These are phyloP conservation scores for Ailuropoda melanoleuca DNA, from an alignment of 2,113 vertebrate species.

Conservation along the genomic window DNA sequence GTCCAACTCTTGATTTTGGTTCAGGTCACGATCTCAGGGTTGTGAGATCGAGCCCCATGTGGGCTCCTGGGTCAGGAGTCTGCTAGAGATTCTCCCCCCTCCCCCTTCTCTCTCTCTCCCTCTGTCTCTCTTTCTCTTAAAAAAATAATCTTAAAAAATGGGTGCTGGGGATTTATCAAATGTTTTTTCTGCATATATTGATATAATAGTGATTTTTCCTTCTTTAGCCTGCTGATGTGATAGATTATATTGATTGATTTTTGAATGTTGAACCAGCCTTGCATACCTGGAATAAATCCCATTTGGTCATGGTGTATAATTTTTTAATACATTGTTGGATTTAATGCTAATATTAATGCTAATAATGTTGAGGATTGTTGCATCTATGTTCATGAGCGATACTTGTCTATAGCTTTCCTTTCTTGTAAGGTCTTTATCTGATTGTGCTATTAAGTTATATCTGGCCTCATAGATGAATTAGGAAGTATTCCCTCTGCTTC, in stretches of 20 bases:
- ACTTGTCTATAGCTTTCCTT: neutral
- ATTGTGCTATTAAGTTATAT: neutral
- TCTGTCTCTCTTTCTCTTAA: neutral
- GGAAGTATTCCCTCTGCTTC: neutral
- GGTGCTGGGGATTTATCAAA: neutral
- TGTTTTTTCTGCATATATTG: neutral
- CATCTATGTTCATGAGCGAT: neutral
- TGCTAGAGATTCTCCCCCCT: neutral
- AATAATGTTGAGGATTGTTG: neutral
- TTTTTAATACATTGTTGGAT: neutral
- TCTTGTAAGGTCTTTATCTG: neutral
- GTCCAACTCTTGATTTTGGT: neutral
- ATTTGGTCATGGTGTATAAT: neutral
- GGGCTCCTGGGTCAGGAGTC: neutral
- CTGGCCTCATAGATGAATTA: neutral
- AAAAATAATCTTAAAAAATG: neutral
- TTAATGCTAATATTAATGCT: neutral
- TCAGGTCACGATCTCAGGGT: neutral
- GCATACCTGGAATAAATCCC: neutral
- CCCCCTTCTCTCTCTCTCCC: neutral
- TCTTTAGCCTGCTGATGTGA: neutral
- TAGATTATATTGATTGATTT: neutral
- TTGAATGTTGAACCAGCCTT: neutral
- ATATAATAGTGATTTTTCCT: neutral
- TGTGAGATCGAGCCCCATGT: neutral